These are phyloP conservation scores for Aricia artaxerxes DNA, from an alignment of 2,888 invertebrate species.

Conservation along the genomic window DNA sequence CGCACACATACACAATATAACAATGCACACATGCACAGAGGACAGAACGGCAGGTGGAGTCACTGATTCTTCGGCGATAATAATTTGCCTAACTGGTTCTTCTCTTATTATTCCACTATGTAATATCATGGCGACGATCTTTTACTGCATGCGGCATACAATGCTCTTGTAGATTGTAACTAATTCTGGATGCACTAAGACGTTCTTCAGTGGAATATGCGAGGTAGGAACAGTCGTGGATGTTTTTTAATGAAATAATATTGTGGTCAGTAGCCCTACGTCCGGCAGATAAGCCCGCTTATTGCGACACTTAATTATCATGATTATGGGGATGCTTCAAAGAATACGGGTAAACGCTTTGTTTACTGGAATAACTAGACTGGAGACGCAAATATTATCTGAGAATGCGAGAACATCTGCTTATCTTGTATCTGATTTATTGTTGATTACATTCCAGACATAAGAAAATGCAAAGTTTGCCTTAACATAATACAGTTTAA, in stretches of 20 bases:
- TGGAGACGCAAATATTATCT: slow-evolving; percentile 19
- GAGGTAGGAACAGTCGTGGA: slow-evolving; percentile 17
- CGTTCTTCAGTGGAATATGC: slow-evolving; percentile 37
- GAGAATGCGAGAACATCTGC: background rate
- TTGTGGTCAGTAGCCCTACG: slow-evolving; percentile 59
- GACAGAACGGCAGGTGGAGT: slow-evolving; percentile 67
- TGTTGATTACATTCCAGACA: background rate
- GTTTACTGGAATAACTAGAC: slow-evolving; percentile 34
- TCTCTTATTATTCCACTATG: slow-evolving; percentile 55
- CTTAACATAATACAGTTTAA: too few relatives aligned
- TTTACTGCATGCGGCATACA: slow-evolving; percentile 40
- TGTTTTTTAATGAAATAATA: slow-evolving; percentile 47
- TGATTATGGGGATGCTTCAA: slow-evolving; percentile 65
- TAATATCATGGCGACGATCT: slow-evolving; percentile 37
- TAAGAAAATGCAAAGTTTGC: background rate
- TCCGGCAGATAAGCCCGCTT: slow-evolving; percentile 60
- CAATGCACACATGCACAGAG: slow-evolving; percentile 51
- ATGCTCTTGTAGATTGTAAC: slow-evolving; percentile 37
- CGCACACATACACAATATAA: slow-evolving; percentile 43
- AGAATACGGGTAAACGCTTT: slow-evolving; percentile 49
- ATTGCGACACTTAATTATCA: slow-evolving; percentile 72
- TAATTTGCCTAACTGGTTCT: slow-evolving; percentile 75
- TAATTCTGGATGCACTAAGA: background rate
- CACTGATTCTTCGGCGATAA: slow-evolving; percentile 72
- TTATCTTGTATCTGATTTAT: slow-evolving; percentile 1